Evolutionary conservation across 2,888 invertebrate species (phyloP), one percentile per base, ranked within the genome.

Genomic region (Eueremaeus valkanovi): DNA sequence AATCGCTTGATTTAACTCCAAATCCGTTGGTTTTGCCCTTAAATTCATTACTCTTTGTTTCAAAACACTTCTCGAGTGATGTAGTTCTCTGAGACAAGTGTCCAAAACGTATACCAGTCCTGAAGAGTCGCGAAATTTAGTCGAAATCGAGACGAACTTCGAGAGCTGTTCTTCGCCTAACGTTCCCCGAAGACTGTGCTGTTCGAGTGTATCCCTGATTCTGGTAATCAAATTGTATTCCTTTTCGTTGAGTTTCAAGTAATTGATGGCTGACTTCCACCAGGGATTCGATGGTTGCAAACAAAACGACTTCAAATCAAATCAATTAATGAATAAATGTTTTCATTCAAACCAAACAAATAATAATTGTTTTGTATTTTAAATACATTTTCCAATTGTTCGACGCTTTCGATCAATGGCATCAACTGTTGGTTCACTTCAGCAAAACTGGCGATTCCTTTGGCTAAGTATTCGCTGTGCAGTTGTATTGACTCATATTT

Each of bases 401-500:
- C 33, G 27, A 33, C 27, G n/a, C 29, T 51, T 40, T 27, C 45
- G 16, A 58, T 40, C 1, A 51, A 18, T 31, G 49, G 36, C 13
- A 51, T 33, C 21, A 77, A 66, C 18, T 68, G 72, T 27, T 76
- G 51, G 27, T 18, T 45, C n/a, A 73, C 61, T 55, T 61, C 70
- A 55, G 76, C 49, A 33, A 77, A 72, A 27, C 79, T 79, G 6
- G 79, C 77, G 27, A 78, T 78, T n/a, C 82, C 81, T 74, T 81
- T 83, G 1, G 78, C 75, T 81, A 90, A 83, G 81, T 89, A 90
- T 78, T 87, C 87, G 80, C 86, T 83, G 81, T 88, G 87, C 3
- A 90, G 80, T 18, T 84, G 83, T 27, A 82, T 82, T 68, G 86
- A 86, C 80, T 88, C 86, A 24, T 83, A 81, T 75, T 81, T 81